Evolutionary conservation across 2,888 invertebrate species (phyloP).

Genomic region (Tinea trinotella): DNA sequence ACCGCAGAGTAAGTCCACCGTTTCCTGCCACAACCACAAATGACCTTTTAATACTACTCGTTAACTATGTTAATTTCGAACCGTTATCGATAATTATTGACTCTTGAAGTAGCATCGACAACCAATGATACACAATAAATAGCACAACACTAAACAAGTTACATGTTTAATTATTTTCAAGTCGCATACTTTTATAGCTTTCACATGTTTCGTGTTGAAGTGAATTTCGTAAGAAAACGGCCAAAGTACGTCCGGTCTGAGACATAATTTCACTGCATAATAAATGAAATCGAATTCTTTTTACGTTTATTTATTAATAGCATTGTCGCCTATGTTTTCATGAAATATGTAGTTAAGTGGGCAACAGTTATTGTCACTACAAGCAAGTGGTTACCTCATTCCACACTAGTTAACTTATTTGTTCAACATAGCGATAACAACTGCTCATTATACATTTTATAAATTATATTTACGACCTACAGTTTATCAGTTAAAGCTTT

Average conservation of each 20-base stretch:
- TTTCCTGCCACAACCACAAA: constrained; percentile 62
- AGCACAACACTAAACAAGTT: constrained; percentile 2
- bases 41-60: constrained; percentile 52
- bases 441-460: not conserved
- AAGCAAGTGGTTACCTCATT: not conserved
- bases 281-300: not conserved
- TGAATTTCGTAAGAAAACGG: not conserved
- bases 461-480: not conserved
- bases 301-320: not conserved
- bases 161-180: constrained; percentile 1
- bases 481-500: not conserved
- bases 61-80: constrained; percentile 47
- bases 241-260: not conserved
- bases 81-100: constrained; percentile 31
- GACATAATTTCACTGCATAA: not conserved
- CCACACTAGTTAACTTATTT: not conserved
- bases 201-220: not conserved
- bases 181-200: not conserved
- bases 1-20: constrained; percentile 49
- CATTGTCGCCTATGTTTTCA: not conserved
- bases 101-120: constrained; percentile 15
- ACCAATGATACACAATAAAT: not conserved
- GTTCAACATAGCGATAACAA: not conserved
- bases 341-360: not conserved
- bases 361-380: constrained; percentile 1